Percentiles rank a stretch among this genome's conserved stretches.
These are phyloP conservation scores for Cydia pomonella DNA, from an alignment of 1,140 invertebrate genomes.

Conservation along the genomic window DNA sequence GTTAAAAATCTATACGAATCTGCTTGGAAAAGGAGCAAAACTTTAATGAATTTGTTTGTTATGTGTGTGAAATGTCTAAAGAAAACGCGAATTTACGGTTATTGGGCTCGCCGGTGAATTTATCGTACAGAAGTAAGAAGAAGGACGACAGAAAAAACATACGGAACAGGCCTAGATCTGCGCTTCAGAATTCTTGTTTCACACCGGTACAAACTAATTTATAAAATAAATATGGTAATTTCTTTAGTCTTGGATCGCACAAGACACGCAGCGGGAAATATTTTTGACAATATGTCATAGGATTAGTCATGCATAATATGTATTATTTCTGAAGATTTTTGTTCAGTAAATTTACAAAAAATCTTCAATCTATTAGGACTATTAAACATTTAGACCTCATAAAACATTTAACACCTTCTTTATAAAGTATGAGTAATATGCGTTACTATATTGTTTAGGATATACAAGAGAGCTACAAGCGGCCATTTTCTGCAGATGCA, in stretches of 20 bases:
- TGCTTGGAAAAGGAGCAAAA: not conserved
- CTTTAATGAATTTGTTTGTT: conserved; percentile 36
- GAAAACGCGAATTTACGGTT: conserved; percentile 68
- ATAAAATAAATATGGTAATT: not conserved
- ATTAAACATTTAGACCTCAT: no score
- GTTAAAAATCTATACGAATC: not conserved
- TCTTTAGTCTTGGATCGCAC: no score
- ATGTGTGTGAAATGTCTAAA: conserved; percentile 69
- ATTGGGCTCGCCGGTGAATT: conserved; percentile 70
- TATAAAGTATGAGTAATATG: no score
- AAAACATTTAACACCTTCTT: no score
- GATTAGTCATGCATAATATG: no score
- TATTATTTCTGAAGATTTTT: no score
- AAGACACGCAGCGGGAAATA: no score
- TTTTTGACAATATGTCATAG: no score
- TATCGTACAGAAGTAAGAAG: conserved; percentile 67
- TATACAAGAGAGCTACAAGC: conserved; percentile 64
- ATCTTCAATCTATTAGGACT: no score
- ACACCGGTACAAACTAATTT: conserved; percentile 53
- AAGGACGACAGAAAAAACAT: conserved; percentile 65
- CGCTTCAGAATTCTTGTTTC: conserved; percentile 62
- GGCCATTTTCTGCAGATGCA: conserved; percentile 76
- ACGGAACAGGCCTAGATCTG: conserved; percentile 63
- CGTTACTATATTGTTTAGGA: no score
- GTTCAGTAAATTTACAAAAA: no score